A percentile compares a stretch with the other conserved stretches of the same genome.
phyloP scores from a whole-genome alignment of 2,113 vertebrate genomes.

The Setophaga kirtlandii region DNA sequence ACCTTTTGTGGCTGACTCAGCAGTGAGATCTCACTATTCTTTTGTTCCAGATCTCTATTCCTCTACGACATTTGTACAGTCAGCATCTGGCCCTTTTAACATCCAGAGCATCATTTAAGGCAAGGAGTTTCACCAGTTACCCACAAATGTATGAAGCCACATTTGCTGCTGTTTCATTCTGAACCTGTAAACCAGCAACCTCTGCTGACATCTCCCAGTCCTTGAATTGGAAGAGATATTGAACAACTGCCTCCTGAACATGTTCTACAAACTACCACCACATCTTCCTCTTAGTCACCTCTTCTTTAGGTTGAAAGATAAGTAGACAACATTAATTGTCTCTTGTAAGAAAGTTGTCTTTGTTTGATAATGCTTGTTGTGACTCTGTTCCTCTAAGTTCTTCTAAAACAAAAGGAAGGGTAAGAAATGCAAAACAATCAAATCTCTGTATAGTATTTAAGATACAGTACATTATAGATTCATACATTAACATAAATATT shows the following conservation, averaged over 20 bases:
- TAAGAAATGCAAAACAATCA: neutral
- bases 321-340: neutral
- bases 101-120: neutral
- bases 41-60: neutral
- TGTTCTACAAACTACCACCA: neutral
- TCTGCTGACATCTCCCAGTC: neutral
- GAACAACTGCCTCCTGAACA: neutral
- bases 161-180: neutral
- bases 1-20: neutral
- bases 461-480: neutral
- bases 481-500: neutral
- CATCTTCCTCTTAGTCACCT: neutral
- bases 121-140: neutral
- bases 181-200: neutral
- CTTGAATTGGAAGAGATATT: neutral
- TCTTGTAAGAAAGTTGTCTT: neutral
- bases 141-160: rapidly evolving
- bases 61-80: neutral
- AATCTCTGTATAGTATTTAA: neutral
- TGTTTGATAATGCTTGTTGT: neutral
- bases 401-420: neutral
- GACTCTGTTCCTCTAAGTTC: neutral
- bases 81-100: neutral
- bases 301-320: neutral
- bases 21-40: neutral